Evolutionary conservation across 2,797 vertebrate species (phyloP), one percentile per base, ranked within the genome.

Genomic region (Bovichtus diacanthus): DNA sequence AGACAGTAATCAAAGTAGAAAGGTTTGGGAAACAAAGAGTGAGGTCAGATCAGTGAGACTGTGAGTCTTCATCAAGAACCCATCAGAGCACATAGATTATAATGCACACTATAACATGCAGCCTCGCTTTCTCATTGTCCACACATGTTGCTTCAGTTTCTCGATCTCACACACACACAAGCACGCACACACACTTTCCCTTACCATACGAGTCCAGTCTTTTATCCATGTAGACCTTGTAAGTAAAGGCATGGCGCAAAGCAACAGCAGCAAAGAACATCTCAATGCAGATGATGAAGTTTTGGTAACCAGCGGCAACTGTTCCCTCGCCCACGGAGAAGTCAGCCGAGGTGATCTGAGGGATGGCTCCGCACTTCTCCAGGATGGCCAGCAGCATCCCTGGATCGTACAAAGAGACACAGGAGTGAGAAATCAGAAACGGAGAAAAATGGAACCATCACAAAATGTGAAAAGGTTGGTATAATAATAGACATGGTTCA

Each of bases 241-340:
- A 98, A 0, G 98, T 99, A 83, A 99, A 99, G 71, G 98, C 98
- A 0, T 99, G 96, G 59, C 98, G 96, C 76, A 99, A 90, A 18
- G 98, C 98, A 0, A 99, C 83, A 3, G 98, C 97, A 1, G 98
- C 98, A 7, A 99, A 99, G 94, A 99, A 99, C 98, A 99, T 99
- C 94, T 99, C 98, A 38, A 99, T 95, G 3, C 98, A 99, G 90
- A 99, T 97, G 90, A 99, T 99, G 93, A 99, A 99, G 95, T 99
- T 99, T 88, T 99, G 98, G 90, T 99, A 99, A 5, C 98, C 98
- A 0, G 98, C 98, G 0, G 98, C 98, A 39, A 99, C 98, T 0
- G 98, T 99, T 80, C 98, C 98, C 87, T 99, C 97, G 0, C 98
- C 98, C 76, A 99, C 97, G 0, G 96, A 97, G 81, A 99, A 96